Conservation (phyloP, 2,113 vertebrate genomes). For the Heloderma charlesbogerti region DNA sequence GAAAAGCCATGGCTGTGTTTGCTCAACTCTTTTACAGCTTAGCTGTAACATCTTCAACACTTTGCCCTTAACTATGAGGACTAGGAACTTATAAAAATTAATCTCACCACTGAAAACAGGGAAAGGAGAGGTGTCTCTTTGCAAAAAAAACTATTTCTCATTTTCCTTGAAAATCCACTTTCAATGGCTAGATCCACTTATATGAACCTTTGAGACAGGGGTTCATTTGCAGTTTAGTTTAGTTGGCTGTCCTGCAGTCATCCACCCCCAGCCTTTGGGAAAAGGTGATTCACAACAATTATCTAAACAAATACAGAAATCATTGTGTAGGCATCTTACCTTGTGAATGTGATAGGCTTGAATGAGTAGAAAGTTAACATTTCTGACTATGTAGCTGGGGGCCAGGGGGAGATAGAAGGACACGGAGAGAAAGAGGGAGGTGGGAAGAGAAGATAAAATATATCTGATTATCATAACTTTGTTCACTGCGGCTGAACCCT, state of each 20-base stretch:
- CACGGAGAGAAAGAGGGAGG: accelerated
- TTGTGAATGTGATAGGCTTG: background rate
- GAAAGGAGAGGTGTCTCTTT: background rate
- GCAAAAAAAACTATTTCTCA: background rate
- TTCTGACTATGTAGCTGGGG: background rate
- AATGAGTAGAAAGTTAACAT: background rate
- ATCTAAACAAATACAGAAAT: background rate
- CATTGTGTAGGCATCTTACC: background rate
- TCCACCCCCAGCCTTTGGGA: background rate
- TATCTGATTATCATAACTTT: accelerated
- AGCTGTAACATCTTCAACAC: background rate
- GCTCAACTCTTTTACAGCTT: background rate
- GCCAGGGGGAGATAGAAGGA: background rate
- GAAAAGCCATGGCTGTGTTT: background rate
- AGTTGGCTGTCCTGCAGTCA: background rate
- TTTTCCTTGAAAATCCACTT: background rate
- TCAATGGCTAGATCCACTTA: background rate
- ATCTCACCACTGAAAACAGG: background rate
- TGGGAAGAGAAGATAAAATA: background rate
- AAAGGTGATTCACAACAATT: background rate
- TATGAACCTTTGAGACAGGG: background rate
- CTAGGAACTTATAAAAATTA: background rate
- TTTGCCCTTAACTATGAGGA: background rate
- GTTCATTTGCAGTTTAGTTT: background rate
- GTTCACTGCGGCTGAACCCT: background rate